Percentiles rank a stretch among this genome's conserved stretches.
These are phyloP conservation scores for Ceratosolen solmsi DNA, from an alignment of 1,140 invertebrate species.

Conservation along the genomic window DNA sequence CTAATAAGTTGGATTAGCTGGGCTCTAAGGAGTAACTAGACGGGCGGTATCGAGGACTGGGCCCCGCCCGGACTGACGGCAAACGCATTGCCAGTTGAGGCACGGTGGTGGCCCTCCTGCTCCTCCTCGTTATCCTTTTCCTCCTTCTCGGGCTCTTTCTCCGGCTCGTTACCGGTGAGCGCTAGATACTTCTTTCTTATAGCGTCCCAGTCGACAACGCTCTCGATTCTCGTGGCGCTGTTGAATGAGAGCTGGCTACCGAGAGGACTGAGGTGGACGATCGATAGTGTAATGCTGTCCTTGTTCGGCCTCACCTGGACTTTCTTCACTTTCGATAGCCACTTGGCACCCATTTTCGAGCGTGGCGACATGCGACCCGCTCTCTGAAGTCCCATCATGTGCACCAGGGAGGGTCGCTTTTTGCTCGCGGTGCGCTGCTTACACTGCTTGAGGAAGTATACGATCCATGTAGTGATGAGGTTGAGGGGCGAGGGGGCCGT, in stretches of 20 bases:
- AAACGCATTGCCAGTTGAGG: slow-evolving; percentile 52
- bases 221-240: slow-evolving; percentile 84
- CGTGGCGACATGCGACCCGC: slow-evolving; percentile 82
- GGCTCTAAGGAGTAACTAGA: not conserved
- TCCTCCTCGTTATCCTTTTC: slow-evolving; percentile 73
- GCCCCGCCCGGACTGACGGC: not conserved
- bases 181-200: slow-evolving; percentile 91
- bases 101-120: slow-evolving; percentile 62
- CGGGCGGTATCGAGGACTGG: slow-evolving; percentile 22
- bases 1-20: not conserved
- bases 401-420: slow-evolving; percentile 86
- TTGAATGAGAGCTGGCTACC: slow-evolving; percentile 88
- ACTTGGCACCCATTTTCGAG: slow-evolving; percentile 88
- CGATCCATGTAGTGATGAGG: slow-evolving; percentile 94
- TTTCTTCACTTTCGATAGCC: slow-evolving; percentile 89
- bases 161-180: slow-evolving; percentile 80
- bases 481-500: slow-evolving; percentile 98
- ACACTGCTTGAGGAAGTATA: slow-evolving; percentile 88
- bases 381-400: slow-evolving; percentile 85
- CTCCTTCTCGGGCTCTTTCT: slow-evolving; percentile 76
- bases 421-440: slow-evolving; percentile 79
- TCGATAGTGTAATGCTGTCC: slow-evolving; percentile 83
- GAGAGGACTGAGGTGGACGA: slow-evolving; percentile 84
- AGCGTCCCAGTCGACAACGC: slow-evolving; percentile 91
- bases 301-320: slow-evolving; percentile 78